Conservation (phyloP, 1,140 invertebrate genomes). For the Drosophila suzukii region DNA sequence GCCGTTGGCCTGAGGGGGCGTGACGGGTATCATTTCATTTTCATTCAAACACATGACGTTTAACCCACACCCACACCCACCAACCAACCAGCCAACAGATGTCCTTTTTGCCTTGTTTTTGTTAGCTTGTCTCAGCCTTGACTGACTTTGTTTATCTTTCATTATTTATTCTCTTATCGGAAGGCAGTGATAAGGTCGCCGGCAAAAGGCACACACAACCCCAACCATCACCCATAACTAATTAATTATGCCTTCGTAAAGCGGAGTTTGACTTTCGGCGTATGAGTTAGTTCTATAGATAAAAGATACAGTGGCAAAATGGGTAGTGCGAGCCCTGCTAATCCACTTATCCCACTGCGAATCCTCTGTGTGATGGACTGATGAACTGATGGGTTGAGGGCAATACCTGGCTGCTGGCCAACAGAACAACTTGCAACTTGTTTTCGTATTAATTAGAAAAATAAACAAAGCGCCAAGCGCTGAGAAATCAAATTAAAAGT, state of each 20-base stretch:
- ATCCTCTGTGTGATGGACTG: slow-evolving; percentile 9
- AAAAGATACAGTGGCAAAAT: background rate
- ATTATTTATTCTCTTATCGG: slow-evolving; percentile 79
- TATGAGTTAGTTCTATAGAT: slow-evolving; percentile 26
- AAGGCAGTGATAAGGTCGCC: slow-evolving; percentile 45
- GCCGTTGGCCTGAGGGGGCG: slow-evolving; percentile 13
- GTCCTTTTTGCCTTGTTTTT: slow-evolving; percentile 48
- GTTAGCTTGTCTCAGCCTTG: slow-evolving; percentile 54
- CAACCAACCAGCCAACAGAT: slow-evolving; percentile 9
- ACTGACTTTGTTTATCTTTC: slow-evolving; percentile 77
- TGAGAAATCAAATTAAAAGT: slow-evolving; percentile 67
- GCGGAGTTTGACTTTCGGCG: slow-evolving; percentile 24
- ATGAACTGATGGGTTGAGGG: background rate
- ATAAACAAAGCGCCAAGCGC: slow-evolving; percentile 60
- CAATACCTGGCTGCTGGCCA: slow-evolving; percentile 55
- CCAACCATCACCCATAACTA: slow-evolving; percentile 35
- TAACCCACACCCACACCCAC: slow-evolving; percentile 4
- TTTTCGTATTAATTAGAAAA: slow-evolving; percentile 70
- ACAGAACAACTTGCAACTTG: slow-evolving; percentile 38
- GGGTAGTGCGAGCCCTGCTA: slow-evolving; percentile 18
- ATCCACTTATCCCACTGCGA: slow-evolving; percentile 42
- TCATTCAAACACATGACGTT: slow-evolving; percentile 63
- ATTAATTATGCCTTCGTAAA: slow-evolving; percentile 68
- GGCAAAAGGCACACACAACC: slow-evolving; percentile 50
- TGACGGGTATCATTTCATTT: slow-evolving; percentile 59